These are phyloP conservation scores for Condylura cristata DNA, from an alignment of 2,113 vertebrate species.

Conservation along the genomic window DNA sequence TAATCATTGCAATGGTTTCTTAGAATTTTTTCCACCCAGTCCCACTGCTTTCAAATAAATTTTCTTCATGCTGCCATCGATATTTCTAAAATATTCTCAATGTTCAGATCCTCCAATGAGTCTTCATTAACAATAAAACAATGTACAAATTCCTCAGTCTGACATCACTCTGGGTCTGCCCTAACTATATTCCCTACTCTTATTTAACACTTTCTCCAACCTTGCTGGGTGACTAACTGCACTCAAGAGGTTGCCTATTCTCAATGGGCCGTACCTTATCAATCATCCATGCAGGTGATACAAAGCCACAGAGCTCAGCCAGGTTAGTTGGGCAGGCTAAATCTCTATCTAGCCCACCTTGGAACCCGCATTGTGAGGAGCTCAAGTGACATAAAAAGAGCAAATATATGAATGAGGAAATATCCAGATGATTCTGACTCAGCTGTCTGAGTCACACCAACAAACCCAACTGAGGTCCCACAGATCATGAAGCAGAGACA, in stretches of 20 bases:
- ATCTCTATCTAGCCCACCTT: neutral
- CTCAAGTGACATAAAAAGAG: neutral
- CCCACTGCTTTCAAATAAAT: neutral
- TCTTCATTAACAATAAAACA: neutral
- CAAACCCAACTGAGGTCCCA: neutral
- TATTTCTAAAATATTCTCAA: conserved; percentile 13
- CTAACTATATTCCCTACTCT: neutral
- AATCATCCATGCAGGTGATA: neutral
- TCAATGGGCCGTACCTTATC: neutral
- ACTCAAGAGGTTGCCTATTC: neutral
- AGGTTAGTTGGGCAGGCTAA: neutral
- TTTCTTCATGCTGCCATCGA: neutral
- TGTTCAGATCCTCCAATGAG: neutral
- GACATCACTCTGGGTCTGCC: neutral
- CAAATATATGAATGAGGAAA: neutral
- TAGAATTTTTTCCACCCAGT: neutral
- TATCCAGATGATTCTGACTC: neutral
- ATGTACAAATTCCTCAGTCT: neutral
- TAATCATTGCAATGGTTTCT: neutral
- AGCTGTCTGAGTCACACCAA: neutral
- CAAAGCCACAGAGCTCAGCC: neutral
- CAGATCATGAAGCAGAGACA: neutral
- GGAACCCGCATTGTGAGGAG: neutral
- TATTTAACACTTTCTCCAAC: neutral
- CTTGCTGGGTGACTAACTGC: neutral